Evolutionary conservation across 2,113 vertebrate genomes (phyloP), one percentile per base, ranked within the genome.

Genomic region (Hassar affinis): DNA sequence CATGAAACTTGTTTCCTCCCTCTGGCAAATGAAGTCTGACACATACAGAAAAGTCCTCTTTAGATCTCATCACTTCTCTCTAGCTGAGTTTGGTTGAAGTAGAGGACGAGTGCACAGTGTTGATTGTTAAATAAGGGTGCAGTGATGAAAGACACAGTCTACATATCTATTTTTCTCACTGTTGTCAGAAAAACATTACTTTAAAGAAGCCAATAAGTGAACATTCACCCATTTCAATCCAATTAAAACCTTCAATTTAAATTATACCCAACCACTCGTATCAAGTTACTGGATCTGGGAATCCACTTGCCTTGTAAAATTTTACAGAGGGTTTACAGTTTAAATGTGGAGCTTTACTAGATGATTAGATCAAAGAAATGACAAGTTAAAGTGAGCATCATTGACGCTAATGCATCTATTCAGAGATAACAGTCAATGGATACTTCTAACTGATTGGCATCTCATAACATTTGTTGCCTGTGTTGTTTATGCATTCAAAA

Each of bases 281-380:
- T 81, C 78, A 84, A 59, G 49, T 20, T 81, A 81, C 81, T 81
- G 72, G 52, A 56, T 62, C 68, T 5, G 17, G 57, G 22, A 81
- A 79, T 51, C 22, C 27, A n/a, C 51, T 27, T 18, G 33, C 62
- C 49, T 68, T 80, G 52, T 78, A 68, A 51, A 81, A 71, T 33
- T 75, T 49, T 80, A 79, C 47, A 45, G 4, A 11, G 47, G 22
- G n/a, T 66, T 52, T 66, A 20, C 18, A 12, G 17, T 81, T 81
- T 12, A 33, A 38, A 17, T 57, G 20, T 78, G 78, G 45, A 68
- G 33, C 38, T 83, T 35, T 68, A 76, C 42, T 25, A 18, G 14
- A 89, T 88, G 85, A 89, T 91, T 90, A 88, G 80, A 82, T 84
- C 88, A 89, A 90, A 91, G 88, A 83, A 71, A 20, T 89, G 89